These are phyloP conservation scores for Galerucella pusilla DNA, from an alignment of 2,888 invertebrate genomes.

Conservation along the genomic window DNA sequence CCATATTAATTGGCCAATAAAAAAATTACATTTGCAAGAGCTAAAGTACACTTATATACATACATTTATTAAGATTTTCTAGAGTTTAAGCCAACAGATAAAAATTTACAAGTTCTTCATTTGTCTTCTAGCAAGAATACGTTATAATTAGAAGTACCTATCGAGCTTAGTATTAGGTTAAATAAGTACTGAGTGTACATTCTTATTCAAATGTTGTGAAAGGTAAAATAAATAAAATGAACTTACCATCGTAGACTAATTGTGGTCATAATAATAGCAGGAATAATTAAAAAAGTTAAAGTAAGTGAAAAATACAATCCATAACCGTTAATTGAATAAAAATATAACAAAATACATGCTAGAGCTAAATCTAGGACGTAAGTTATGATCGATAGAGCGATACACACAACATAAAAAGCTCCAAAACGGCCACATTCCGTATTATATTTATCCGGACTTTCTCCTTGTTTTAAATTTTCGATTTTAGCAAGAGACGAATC, in stretches of 20 bases:
- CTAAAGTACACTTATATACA: too few relatives aligned
- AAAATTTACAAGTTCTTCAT: too few relatives aligned
- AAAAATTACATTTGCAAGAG: too few relatives aligned
- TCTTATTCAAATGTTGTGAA: neutral
- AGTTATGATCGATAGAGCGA: conserved; percentile 64
- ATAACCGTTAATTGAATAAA: conserved; percentile 62
- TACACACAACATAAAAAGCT: conserved; percentile 63
- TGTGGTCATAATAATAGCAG: conserved; percentile 67
- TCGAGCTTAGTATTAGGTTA: too few relatives aligned
- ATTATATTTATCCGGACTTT: conserved; percentile 57
- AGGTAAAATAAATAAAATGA: conserved; percentile 4
- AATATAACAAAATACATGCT: conserved; percentile 63
- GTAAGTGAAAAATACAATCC: conserved; percentile 67
- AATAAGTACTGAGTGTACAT: neutral
- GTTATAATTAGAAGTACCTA: neutral
- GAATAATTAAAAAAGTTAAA: conserved; percentile 66
- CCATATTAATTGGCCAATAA: too few relatives aligned
- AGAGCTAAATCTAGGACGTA: conserved; percentile 64
- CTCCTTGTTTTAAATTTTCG: conserved; percentile 59
- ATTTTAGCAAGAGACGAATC: conserved; percentile 63
- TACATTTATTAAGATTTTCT: too few relatives aligned
- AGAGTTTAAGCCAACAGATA: too few relatives aligned
- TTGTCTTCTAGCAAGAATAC: neutral
- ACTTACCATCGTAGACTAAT: conserved; percentile 68
- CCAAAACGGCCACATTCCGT: conserved; percentile 60